Conservation (phyloP, 1,140 invertebrate species). For the Lepidurus apus region DNA sequence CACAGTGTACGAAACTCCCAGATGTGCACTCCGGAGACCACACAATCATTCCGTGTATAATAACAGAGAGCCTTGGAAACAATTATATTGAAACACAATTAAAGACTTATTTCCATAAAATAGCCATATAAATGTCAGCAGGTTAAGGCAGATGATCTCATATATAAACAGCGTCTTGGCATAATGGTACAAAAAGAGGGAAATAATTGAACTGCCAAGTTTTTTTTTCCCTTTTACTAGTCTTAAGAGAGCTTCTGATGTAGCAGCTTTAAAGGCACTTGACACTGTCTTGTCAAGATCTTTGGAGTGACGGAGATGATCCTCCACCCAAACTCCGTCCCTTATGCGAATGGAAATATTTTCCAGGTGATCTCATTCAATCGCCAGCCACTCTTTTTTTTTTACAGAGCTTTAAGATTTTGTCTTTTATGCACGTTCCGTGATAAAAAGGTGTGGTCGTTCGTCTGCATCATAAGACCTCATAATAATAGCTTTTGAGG, state of each 20-base stretch:
- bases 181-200: neutral
- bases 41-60: too few species aligned
- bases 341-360: neutral
- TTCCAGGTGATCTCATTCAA: neutral
- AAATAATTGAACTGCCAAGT: too few species aligned
- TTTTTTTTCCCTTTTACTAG: too few species aligned
- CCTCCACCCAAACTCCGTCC: neutral
- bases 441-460: neutral
- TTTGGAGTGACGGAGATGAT: neutral
- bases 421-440: neutral
- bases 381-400: neutral
- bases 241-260: neutral
- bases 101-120: too few species aligned
- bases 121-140: too few species aligned
- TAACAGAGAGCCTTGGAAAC: too few species aligned
- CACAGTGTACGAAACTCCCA: too few species aligned
- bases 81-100: too few species aligned
- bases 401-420: neutral
- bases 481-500: slow-evolving; percentile 10
- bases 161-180: neutral
- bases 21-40: too few species aligned
- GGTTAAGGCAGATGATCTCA: too few species aligned
- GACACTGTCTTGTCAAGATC: neutral
- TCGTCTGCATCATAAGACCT: neutral
- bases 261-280: neutral